These are phyloP conservation scores for Euspilapteryx auroguttella DNA, from an alignment of 2,888 invertebrate genomes.

Conservation along the genomic window DNA sequence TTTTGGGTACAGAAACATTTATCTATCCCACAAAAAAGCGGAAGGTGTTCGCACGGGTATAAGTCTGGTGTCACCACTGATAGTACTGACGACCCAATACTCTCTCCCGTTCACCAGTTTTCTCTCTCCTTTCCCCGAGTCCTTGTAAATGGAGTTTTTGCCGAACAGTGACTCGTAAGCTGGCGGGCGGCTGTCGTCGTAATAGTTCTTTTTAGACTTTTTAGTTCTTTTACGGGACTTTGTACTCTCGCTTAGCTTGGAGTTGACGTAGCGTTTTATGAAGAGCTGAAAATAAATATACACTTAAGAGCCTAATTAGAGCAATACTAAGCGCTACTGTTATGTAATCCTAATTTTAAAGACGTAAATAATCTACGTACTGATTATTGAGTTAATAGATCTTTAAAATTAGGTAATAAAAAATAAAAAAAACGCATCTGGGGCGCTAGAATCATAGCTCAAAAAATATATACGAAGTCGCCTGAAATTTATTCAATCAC, in stretches of 20 bases:
- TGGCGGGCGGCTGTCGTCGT: slow-evolving; percentile 59
- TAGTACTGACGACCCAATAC: slow-evolving; percentile 68
- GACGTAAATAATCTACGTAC: too few species aligned
- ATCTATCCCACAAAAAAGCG: slow-evolving; percentile 76
- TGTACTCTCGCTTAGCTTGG: slow-evolving; percentile 9
- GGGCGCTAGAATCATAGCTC: too few species aligned
- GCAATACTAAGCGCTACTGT: too few species aligned
- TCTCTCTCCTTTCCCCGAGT: slow-evolving; percentile 32
- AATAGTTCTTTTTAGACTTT: neutral
- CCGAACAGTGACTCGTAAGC: slow-evolving; percentile 66
- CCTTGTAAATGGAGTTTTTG: slow-evolving; percentile 22
- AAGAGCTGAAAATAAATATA: slow-evolving; percentile 19
- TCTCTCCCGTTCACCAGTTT: slow-evolving; percentile 74
- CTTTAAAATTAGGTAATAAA: too few species aligned
- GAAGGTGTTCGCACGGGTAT: slow-evolving; percentile 77
- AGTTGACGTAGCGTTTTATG: slow-evolving; percentile 19
- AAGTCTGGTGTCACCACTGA: slow-evolving; percentile 65
- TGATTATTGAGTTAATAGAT: too few species aligned
- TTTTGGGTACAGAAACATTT: too few species aligned
- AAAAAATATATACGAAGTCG: too few species aligned
- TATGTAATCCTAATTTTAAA: too few species aligned
- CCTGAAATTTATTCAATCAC: too few species aligned
- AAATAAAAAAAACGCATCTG: too few species aligned
- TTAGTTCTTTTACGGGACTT: neutral
- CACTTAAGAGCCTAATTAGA: slow-evolving; percentile 2